A percentile compares a stretch with the other conserved stretches of the same genome.
These are phyloP conservation scores for Puntigrus tetrazona DNA, from an alignment of 2,113 vertebrate species.

Conservation along the genomic window DNA sequence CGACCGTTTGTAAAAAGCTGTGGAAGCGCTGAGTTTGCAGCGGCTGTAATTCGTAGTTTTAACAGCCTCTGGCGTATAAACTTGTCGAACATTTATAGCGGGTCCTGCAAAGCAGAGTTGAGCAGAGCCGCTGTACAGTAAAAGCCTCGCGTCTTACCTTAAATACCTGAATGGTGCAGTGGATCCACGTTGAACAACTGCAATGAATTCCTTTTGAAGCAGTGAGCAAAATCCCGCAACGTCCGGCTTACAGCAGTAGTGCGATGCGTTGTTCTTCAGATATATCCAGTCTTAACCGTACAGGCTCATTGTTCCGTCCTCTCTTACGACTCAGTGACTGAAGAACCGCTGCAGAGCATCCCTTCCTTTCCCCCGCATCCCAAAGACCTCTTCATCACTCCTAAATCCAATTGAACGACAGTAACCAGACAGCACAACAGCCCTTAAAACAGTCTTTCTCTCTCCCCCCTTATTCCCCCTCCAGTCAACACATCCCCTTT, in stretches of 20 bases:
- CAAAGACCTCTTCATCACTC: conserved; percentile 47
- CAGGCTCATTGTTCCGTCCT: conserved; percentile 46
- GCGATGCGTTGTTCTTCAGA: conserved; percentile 33
- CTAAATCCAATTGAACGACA: conserved; percentile 35
- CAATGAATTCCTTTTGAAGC: conserved; percentile 49
- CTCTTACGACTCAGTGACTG: conserved; percentile 53
- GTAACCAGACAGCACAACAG: conserved; percentile 17
- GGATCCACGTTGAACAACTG: conserved; percentile 34
- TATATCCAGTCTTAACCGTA: conserved; percentile 44
- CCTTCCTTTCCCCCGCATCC: conserved; percentile 32
- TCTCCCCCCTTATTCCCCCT: conserved; percentile 3
- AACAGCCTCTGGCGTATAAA: conserved; percentile 20
- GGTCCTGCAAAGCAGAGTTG: conserved; percentile 17
- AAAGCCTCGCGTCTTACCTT: not conserved
- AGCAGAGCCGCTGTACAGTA: not conserved
- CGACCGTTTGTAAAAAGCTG: not conserved
- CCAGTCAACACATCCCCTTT: conserved; percentile 26
- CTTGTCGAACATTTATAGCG: conserved; percentile 24
- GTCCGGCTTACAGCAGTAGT: conserved; percentile 51
- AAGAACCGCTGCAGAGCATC: conserved; percentile 43
- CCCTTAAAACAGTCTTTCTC: conserved; percentile 30
- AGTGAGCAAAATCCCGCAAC: conserved; percentile 55
- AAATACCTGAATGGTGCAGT: conserved; percentile 43
- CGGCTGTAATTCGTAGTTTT: conserved; percentile 7
- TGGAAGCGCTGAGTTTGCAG: conserved; percentile 38